These are phyloP conservation scores for Stenodera caucasica DNA, from an alignment of 2,888 invertebrate species.

Conservation along the genomic window DNA sequence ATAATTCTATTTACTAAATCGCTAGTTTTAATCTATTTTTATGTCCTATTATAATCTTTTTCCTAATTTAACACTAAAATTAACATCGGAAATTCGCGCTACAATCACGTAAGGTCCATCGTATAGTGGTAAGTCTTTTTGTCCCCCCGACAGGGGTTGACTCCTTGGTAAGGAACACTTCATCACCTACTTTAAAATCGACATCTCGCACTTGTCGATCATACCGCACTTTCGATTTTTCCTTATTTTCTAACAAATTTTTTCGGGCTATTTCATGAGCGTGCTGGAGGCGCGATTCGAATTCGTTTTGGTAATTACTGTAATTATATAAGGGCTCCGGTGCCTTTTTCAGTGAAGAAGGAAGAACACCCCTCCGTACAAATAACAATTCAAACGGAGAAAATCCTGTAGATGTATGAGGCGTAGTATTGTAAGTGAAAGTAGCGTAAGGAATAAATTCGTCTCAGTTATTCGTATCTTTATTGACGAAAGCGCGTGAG, in stretches of 20 bases:
- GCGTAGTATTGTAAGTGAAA: slow-evolving; percentile 38
- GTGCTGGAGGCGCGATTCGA: slow-evolving; percentile 29
- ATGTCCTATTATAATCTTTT: slow-evolving; percentile 1
- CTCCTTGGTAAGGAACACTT: slow-evolving; percentile 4
- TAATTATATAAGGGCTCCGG: slow-evolving; percentile 32
- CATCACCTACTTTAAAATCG: neutral
- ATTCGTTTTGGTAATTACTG: slow-evolving; percentile 24
- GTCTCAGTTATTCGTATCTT: slow-evolving; percentile 41
- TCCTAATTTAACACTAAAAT: slow-evolving; percentile 7
- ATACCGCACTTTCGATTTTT: slow-evolving; percentile 27
- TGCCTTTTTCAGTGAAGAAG: slow-evolving; percentile 28
- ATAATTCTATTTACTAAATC: slow-evolving; percentile 1
- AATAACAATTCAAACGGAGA: slow-evolving; percentile 37
- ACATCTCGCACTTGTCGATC: neutral
- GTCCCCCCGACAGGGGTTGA: neutral
- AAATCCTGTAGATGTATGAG: slow-evolving; percentile 36
- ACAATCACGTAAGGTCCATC: slow-evolving; percentile 2
- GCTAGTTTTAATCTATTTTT: slow-evolving; percentile 2
- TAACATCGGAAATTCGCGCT: neutral
- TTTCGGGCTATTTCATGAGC: slow-evolving; percentile 32
- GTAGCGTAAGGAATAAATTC: slow-evolving; percentile 36
- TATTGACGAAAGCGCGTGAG: slow-evolving; percentile 37
- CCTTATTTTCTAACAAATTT: slow-evolving; percentile 28
- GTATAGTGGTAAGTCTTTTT: slow-evolving; percentile 3
- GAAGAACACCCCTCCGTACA: slow-evolving; percentile 29